Percentiles rank a stretch among this genome's conserved stretches.
These are phyloP conservation scores for Phoenicopterus ruber DNA, from an alignment of 2,113 vertebrate species.

Conservation along the genomic window DNA sequence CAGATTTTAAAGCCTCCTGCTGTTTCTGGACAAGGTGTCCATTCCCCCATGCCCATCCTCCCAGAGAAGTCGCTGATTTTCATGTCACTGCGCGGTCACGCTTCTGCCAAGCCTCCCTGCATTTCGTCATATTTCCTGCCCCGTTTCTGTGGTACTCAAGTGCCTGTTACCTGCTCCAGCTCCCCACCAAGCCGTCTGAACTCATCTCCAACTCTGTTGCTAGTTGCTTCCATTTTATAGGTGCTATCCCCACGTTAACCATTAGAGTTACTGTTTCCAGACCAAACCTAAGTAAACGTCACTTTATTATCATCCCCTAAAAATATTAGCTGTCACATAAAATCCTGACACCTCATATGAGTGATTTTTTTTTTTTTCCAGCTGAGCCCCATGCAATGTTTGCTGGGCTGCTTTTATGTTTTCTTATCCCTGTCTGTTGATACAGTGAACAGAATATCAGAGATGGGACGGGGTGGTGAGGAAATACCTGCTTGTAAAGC, in stretches of 20 bases:
- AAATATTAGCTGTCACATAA: neutral
- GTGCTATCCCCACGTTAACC: neutral
- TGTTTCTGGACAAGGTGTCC: neutral
- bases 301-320: neutral
- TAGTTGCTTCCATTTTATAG: neutral
- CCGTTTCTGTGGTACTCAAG: neutral
- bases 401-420: neutral
- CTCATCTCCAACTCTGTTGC: neutral
- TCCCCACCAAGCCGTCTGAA: accelerated
- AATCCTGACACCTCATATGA: neutral
- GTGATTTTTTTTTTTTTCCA: neutral
- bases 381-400: neutral
- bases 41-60: neutral
- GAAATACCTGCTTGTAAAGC: neutral
- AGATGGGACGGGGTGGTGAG: neutral
- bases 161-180: neutral
- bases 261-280: neutral
- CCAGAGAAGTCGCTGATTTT: neutral
- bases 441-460: neutral
- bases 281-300: neutral
- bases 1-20: neutral
- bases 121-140: neutral
- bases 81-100: accelerated
- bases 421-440: neutral
- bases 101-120: neutral